Percentiles rank a stretch among this genome's conserved stretches.
Conservation (phyloP, 2,888 invertebrate genomes). For the Eristalis tenax region DNA sequence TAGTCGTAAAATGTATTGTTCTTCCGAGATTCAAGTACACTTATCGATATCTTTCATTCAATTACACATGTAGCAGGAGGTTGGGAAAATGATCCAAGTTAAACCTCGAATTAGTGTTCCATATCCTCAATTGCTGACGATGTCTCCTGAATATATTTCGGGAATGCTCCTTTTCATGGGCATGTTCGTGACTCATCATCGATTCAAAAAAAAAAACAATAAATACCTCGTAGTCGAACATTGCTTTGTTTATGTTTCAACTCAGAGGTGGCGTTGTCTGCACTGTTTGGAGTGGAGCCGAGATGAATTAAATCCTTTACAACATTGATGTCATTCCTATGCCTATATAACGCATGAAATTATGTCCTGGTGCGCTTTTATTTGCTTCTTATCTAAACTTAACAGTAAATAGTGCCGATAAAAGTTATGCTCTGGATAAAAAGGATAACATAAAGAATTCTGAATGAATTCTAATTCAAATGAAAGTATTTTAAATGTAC, state of each 20-base stretch:
- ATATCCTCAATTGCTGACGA: background rate
- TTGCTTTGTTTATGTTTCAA: background rate
- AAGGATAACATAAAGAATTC: too few relatives aligned
- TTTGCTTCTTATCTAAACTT: too few relatives aligned
- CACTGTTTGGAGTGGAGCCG: too few relatives aligned
- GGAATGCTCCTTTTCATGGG: background rate
- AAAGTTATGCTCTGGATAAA: too few relatives aligned
- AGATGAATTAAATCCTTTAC: too few relatives aligned
- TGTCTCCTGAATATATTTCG: background rate
- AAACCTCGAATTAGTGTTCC: background rate
- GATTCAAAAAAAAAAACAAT: background rate
- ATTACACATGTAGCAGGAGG: background rate
- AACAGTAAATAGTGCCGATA: too few relatives aligned
- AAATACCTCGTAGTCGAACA: background rate
- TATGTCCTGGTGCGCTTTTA: too few relatives aligned
- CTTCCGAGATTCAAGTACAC: background rate
- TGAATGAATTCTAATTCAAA: too few relatives aligned
- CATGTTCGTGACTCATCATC: background rate
- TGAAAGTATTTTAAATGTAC: too few relatives aligned
- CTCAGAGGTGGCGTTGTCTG: too few relatives aligned
- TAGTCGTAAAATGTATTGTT: background rate
- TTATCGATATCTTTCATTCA: background rate
- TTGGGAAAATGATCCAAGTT: background rate
- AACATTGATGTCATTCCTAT: too few relatives aligned
- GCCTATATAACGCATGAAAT: too few relatives aligned